A percentile compares a stretch with the other conserved stretches of the same genome.
Evolutionary conservation across 2,888 invertebrate genomes (phyloP).

Genomic region (Autographa pulchrina): DNA sequence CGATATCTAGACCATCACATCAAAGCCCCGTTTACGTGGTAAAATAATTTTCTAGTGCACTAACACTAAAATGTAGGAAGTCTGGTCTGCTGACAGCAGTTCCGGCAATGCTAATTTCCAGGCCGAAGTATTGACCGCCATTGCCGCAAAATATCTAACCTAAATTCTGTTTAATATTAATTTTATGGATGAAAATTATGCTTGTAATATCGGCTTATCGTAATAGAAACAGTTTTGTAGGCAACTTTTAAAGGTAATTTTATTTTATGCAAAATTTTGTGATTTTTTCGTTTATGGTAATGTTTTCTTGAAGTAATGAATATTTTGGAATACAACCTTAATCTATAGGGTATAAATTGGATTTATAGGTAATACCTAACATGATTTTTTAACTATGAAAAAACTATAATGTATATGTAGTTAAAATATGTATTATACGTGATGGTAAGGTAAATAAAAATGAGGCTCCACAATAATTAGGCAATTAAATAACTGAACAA

Average conservation of each 20-base stretch:
- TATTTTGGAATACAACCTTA: not conserved
- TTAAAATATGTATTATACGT: no score
- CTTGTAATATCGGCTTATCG: slow-evolving; percentile 13
- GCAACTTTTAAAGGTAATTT: not conserved
- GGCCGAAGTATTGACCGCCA: slow-evolving; percentile 17
- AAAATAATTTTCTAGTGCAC: slow-evolving; percentile 19
- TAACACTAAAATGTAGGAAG: slow-evolving; percentile 11
- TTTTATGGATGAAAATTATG: slow-evolving; percentile 39
- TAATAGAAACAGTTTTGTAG: not conserved
- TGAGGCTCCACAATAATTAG: not conserved
- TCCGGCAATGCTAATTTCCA: slow-evolving; percentile 31
- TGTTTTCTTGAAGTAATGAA: not conserved
- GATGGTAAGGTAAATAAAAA: no score
- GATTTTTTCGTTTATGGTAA: not conserved
- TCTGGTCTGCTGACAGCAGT: slow-evolving; percentile 19
- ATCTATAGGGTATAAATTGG: no score
- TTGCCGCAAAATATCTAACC: slow-evolving; percentile 20
- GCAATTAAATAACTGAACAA: not conserved
- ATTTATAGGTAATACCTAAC: no score
- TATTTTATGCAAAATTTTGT: not conserved
- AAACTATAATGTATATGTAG: no score
- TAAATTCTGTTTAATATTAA: slow-evolving; percentile 26
- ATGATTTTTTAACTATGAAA: no score
- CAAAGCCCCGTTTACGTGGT: not conserved
- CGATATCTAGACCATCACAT: slow-evolving; percentile 5